These are phyloP conservation scores for Strigamia crassipes DNA, from an alignment of 2,888 invertebrate species.

Conservation along the genomic window DNA sequence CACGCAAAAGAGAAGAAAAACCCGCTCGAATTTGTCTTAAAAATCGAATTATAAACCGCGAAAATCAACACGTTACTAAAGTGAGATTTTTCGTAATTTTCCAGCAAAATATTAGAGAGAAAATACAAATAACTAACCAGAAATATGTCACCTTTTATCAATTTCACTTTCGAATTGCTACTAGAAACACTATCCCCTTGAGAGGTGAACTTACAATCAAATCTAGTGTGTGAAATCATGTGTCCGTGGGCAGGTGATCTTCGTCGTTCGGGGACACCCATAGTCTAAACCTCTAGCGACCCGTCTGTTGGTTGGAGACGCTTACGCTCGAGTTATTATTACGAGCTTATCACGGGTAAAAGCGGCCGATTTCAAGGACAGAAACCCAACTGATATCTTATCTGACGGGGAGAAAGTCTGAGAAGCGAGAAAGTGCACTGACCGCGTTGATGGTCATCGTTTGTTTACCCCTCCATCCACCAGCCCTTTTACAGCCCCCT, in stretches of 20 bases:
- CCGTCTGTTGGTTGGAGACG: not conserved
- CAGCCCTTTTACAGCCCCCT: not conserved
- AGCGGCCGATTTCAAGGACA: constrained; percentile 32
- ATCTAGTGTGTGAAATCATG: not conserved
- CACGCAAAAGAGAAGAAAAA: too few species aligned
- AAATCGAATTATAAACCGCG: too few species aligned
- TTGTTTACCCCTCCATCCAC: constrained; percentile 5
- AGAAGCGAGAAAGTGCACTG: constrained; percentile 34
- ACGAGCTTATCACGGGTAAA: constrained; percentile 26
- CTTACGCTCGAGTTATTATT: constrained; percentile 23
- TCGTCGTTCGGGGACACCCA: constrained; percentile 15
- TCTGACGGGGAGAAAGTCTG: constrained; percentile 32
- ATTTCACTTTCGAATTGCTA: not conserved
- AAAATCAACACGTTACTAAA: too few species aligned
- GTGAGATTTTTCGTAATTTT: too few species aligned
- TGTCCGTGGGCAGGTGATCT: not conserved
- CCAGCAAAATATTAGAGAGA: not conserved
- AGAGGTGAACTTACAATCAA: not conserved
- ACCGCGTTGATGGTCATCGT: constrained; percentile 31
- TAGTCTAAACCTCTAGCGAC: constrained; percentile 17
- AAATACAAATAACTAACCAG: not conserved
- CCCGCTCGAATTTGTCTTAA: too few species aligned
- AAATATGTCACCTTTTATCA: not conserved
- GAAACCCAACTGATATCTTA: constrained; percentile 15
- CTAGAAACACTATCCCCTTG: not conserved